Base-by-base conservation (phyloP, 2,888 invertebrate species). In the Oxyteleia sp. region DNA sequence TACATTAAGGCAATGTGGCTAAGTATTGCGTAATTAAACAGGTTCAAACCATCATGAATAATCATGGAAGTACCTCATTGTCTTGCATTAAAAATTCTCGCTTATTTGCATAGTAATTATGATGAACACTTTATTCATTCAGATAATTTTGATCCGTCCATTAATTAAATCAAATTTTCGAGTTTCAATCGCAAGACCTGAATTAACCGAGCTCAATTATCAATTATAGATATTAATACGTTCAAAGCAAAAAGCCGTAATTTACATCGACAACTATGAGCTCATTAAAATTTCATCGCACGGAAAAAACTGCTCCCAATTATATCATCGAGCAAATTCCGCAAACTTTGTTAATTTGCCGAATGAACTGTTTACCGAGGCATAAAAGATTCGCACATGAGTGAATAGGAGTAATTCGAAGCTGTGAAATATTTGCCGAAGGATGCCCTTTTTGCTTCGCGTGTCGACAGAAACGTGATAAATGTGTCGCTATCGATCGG, bases 1-100 rank as follows among this genome's bases (percentile, higher is more conserved):
- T 80, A 81, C 80, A 64, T 72, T 59, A 66, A 66, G 20, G 72
- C 71, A 72, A 66, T 69, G 72, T 57, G 72, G 41, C 64, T 45
- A 43, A 55, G 69, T 72, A 72, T 80, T 72, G 63, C 80, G 80
- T 66, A 80, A 80, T 80, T 72, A 71, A 80, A 80, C 71, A 71
- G 72, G 57, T 80, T 78, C 68, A 78, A 78, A 71, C 66, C 38
- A 57, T 66, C 64, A 80, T 72, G 72, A 80, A 80, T 80, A 72
- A 71, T 80, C 72, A 71, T 71, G 64, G 35, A 71, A 55, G 47
- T 55, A 10, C 63, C 45, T 69, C 68, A 76, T 68, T 76, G 76
- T 76, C 29, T 71, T 55, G 47, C 63, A 71, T 71, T 47, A 71
- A 69, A 79, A 79, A 71, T 32, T 20, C 55, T n/a, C 47, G 49